Conservation (phyloP, 2,888 invertebrate species). For the Trichopria drosophilae region DNA sequence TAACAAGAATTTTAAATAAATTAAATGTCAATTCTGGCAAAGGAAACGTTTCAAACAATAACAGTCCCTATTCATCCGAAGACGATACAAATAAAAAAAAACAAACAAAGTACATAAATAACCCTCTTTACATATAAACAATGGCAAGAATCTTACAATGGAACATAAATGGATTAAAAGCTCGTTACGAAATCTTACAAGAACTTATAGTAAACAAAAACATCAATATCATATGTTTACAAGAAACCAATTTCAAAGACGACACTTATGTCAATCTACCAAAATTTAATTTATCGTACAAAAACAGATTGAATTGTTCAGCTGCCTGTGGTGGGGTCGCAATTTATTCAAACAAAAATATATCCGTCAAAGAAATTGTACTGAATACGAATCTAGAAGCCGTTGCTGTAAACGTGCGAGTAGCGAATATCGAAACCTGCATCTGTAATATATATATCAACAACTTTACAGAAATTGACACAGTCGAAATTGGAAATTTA, state of each 20-base stretch:
- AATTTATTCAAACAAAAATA: slow-evolving; percentile 13
- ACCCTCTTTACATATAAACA: neutral
- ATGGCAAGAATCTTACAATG: slow-evolving; percentile 33
- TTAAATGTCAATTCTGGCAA: too few relatives aligned
- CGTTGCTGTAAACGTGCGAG: slow-evolving; percentile 7
- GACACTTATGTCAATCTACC: slow-evolving; percentile 16
- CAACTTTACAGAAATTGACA: slow-evolving; percentile 7
- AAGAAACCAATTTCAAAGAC: slow-evolving; percentile 35
- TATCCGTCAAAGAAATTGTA: slow-evolving; percentile 10
- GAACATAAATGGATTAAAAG: slow-evolving; percentile 34
- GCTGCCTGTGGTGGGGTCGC: slow-evolving; percentile 22
- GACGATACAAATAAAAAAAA: neutral
- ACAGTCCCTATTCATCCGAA: too few relatives aligned
- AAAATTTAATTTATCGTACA: slow-evolving; percentile 8
- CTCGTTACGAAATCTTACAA: slow-evolving; percentile 30
- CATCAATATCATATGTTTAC: slow-evolving; percentile 26
- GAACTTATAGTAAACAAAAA: slow-evolving; percentile 20
- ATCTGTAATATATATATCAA: slow-evolving; percentile 33
- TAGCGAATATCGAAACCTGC: slow-evolving; percentile 7
- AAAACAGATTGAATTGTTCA: slow-evolving; percentile 4
- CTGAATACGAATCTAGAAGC: slow-evolving; percentile 28
- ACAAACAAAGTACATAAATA: neutral
- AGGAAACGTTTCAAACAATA: too few relatives aligned
- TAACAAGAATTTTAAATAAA: slow-evolving; percentile 21
- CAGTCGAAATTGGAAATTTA: slow-evolving; percentile 16